Evolutionary conservation across 2,888 invertebrate genomes (phyloP), one percentile per base, ranked within the genome.

Genomic region (Sesamia inferens): DNA sequence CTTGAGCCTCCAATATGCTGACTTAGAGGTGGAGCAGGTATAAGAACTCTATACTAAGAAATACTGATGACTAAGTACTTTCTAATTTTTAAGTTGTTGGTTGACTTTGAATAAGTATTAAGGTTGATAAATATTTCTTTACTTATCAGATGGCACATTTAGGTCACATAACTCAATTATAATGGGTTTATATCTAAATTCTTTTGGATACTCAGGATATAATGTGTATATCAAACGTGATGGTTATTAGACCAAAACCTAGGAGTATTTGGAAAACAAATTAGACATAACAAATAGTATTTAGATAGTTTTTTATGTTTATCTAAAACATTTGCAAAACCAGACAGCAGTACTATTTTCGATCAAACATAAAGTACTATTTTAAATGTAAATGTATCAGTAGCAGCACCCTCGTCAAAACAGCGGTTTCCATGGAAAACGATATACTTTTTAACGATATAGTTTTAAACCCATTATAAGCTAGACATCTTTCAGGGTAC

Each of bases 1-100:
- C 90, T 90, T 85, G 85, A 86, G 78, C 71, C 80, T 87, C 85
- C 84, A 90, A 89, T 85, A 85, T 84, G 90, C 90, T 90, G 91
- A 91, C 88, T 89, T 89, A 88, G 86, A 79, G 79, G 81, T 72
- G 68, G 66, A 65, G 68, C 75, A 82, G 75, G 79, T 78, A 81
- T 54, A 61, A 77, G 78, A 74, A 71, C 68, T 76, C 68, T 71
- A 69, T 82, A 84, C 76, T 76, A 61, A 75, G 70, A 78, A 81
- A 76, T 78, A 48, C 39, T 72, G 72, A 82, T 82, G 74, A 82
- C 71, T 71, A 78, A 84, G 77, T 80, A 75, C 84, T 85, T 83
- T 85, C 83, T 81, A 78, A 79, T 84, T 76, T 64, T 71, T 63
- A 76, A 71, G 63, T 71, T 64, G 55, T 73, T 31, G 61, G 55